phyloP scores from a whole-genome alignment of 2,113 vertebrate genomes.

The Probosciger aterrimus region DNA sequence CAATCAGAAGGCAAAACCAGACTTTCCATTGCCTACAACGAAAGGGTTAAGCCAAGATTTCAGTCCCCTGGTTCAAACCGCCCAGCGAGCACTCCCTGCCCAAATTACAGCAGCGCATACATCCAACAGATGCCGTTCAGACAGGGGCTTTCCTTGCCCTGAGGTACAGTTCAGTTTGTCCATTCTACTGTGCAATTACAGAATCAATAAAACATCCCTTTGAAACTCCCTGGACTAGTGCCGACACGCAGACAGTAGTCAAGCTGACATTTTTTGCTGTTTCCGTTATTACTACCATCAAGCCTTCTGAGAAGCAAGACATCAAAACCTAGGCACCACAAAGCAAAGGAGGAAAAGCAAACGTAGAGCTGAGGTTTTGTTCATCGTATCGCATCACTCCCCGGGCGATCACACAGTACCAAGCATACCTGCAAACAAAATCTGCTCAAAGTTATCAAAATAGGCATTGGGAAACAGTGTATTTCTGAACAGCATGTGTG shows the following conservation, averaged over 20 bases:
- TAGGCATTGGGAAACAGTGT: not conserved
- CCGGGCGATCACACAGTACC: not conserved
- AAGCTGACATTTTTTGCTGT: conserved; percentile 67
- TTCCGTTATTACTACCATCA: conserved; percentile 74
- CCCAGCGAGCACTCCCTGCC: conserved; percentile 40
- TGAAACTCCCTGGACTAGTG: conserved; percentile 86
- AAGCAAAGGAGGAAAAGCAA: conserved; percentile 54
- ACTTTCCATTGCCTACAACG: not conserved
- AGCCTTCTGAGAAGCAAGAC: conserved; percentile 69
- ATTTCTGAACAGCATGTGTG: not conserved
- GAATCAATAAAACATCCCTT: conserved; percentile 86
- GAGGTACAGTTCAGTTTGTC: conserved; percentile 79
- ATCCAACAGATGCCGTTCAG: conserved; percentile 78
- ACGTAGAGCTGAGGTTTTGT: conserved; percentile 24
- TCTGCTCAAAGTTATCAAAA: not conserved
- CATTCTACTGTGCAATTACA: conserved; percentile 80
- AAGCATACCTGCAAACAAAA: not conserved
- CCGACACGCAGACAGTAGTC: conserved; percentile 79
- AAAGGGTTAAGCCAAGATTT: conserved; percentile 55
- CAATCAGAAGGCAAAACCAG: not conserved
- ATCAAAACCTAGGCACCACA: conserved; percentile 55
- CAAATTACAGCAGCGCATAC: conserved; percentile 54
- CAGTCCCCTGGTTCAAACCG: conserved; percentile 13
- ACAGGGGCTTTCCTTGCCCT: conserved; percentile 82
- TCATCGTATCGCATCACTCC: not conserved